Base-by-base conservation (phyloP, 2,797 vertebrate species). In the Sebastes matsubarae region DNA sequence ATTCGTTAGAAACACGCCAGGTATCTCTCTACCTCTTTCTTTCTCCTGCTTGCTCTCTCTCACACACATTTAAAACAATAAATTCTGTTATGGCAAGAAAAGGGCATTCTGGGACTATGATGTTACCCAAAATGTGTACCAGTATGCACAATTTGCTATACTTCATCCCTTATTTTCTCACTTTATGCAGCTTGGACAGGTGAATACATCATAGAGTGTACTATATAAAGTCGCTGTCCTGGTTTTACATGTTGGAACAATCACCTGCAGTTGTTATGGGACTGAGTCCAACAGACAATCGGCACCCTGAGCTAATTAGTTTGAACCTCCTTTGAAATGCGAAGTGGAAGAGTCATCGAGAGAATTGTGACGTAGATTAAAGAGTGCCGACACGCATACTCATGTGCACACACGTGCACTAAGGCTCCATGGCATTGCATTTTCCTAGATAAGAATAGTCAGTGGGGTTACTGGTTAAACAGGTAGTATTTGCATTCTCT, bases 401-500 rank as follows among this genome's bases (percentile, higher is more conserved):
- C 30, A 61, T 34, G 46, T 36, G 66, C 36, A 14, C 34, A 72
- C 27, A 71, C 34, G 65, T 34, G 22, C 29, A 61, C 74, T 46
- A 13, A 74, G 65, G 52, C 57, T 69, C 27, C 60, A 30, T 32
- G 29, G 10, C 42, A 69, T 88, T 86, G 78, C 2, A 87, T 93
- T 93, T 91, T 74, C 87, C 83, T 88, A 84, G 86, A 91, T 91
- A 90, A 87, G 87, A 29, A 79, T 46, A 68, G 76, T 63, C 58
- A 79, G 59, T 70, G 66, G 66, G 7, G 72, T 79, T 80, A 84
- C 88, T 67, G 79, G 90, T 91, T 91, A 88, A 91, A 92, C 93
- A 90, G 87, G 87, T 90, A 74, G 57, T 86, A 92, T 94, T 95
- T 95, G 91, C 90, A 94, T 94, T 92, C 65, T 86, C 57, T 34